These are phyloP conservation scores for Lamellibrachia satsuma DNA, from an alignment of 2,888 invertebrate species.

Conservation along the genomic window DNA sequence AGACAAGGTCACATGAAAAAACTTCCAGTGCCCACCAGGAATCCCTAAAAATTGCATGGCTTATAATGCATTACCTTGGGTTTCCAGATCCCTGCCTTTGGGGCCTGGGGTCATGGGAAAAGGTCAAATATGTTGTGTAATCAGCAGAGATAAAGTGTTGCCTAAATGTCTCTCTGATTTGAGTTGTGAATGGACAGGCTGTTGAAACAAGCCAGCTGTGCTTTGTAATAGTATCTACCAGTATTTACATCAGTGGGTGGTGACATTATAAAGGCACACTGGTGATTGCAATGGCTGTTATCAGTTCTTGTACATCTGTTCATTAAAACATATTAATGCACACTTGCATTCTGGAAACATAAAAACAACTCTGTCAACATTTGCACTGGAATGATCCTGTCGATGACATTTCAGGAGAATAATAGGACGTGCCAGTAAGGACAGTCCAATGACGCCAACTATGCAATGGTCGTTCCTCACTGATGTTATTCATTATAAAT, in stretches of 20 bases:
- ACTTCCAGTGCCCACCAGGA: background rate
- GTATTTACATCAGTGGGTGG: background rate
- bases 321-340: background rate
- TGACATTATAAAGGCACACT: background rate
- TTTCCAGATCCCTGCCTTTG: background rate
- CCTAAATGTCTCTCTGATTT: conserved; percentile 12
- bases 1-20: background rate
- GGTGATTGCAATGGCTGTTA: background rate
- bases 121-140: background rate
- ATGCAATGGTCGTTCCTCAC: background rate
- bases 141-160: background rate
- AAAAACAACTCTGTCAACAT: background rate
- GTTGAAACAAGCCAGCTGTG: background rate
- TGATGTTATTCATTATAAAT: background rate
- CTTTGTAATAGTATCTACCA: background rate
- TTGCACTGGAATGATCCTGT: background rate
- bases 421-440: background rate
- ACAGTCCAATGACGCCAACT: background rate
- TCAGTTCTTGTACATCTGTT: background rate
- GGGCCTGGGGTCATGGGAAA: background rate
- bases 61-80: background rate
- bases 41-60: background rate
- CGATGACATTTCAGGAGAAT: background rate
- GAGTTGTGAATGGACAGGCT: background rate
- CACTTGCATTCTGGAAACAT: background rate